These are phyloP conservation scores for Stratiomys singularior DNA, from an alignment of 2,888 invertebrate genomes.

Conservation along the genomic window DNA sequence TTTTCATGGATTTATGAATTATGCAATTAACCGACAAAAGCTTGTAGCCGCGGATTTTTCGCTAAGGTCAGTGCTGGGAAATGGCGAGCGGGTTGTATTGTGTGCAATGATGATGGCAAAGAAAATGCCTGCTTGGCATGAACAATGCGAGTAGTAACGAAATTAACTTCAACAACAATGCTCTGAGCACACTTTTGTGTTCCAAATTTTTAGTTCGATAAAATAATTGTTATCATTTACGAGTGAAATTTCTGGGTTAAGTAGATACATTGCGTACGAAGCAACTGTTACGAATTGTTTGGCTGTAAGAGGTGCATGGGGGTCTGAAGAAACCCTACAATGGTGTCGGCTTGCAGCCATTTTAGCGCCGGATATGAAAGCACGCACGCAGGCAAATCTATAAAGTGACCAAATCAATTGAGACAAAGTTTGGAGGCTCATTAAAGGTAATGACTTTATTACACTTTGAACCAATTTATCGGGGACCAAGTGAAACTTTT, in stretches of 20 bases:
- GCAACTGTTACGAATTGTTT: background rate
- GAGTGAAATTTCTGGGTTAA: constrained; percentile 37
- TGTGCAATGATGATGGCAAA: background rate
- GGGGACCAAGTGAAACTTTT: too few species aligned
- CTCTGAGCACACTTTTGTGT: constrained; percentile 19
- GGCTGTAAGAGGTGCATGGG: background rate
- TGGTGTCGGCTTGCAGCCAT: background rate
- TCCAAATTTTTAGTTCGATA: constrained; percentile 32
- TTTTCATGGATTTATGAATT: constrained; percentile 1
- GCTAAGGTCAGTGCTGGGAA: constrained; percentile 20
- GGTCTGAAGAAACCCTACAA: background rate
- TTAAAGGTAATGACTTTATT: too few species aligned
- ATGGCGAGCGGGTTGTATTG: background rate
- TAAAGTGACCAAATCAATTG: background rate
- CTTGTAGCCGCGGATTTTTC: background rate
- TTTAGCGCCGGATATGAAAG: constrained; percentile 6
- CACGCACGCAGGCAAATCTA: background rate
- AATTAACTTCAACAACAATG: background rate
- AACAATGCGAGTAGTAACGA: background rate
- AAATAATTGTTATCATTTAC: constrained; percentile 31
- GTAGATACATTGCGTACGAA: constrained; percentile 19
- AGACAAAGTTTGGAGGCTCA: background rate
- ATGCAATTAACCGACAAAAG: constrained; percentile 10
- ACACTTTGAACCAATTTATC: too few species aligned
- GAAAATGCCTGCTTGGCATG: background rate